Evolutionary conservation across 2,888 invertebrate genomes (phyloP).

Genomic region (Hedychridium roseum): DNA sequence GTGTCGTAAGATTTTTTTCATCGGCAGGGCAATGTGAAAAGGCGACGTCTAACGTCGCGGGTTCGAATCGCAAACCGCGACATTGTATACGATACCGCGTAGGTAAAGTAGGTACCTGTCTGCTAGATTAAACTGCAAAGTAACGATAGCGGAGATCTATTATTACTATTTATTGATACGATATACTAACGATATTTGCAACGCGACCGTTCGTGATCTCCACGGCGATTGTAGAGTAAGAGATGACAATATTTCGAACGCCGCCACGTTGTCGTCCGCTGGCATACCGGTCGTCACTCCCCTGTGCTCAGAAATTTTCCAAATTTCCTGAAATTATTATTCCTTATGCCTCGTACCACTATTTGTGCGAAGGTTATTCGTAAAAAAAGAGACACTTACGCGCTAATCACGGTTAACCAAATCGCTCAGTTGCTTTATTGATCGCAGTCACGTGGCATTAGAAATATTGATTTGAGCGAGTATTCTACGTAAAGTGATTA

Average conservation of each 20-base stretch:
- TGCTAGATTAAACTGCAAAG: constrained; percentile 53
- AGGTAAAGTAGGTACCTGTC: constrained; percentile 64
- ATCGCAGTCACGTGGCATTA: too few species aligned
- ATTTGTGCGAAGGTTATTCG: too few species aligned
- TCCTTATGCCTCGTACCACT: too few species aligned
- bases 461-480: too few species aligned
- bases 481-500: too few species aligned
- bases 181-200: constrained; percentile 38
- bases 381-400: too few species aligned
- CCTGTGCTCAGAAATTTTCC: constrained; percentile 17
- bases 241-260: constrained; percentile 56
- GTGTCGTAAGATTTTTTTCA: too few species aligned
- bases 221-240: constrained; percentile 43
- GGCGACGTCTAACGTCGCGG: constrained; percentile 59
- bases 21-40: constrained; percentile 56
- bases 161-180: constrained; percentile 56
- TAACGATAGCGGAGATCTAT: constrained; percentile 52
- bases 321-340: too few species aligned
- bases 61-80: constrained; percentile 58
- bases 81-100: constrained; percentile 63
- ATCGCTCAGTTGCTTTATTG: too few species aligned
- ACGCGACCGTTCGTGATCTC: constrained; percentile 15
- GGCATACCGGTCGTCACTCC: constrained; percentile 21
- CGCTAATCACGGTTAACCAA: too few species aligned
- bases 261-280: constrained; percentile 42